These are phyloP conservation scores for Tolmerus cingulatus DNA, from an alignment of 2,888 invertebrate genomes.

Conservation along the genomic window DNA sequence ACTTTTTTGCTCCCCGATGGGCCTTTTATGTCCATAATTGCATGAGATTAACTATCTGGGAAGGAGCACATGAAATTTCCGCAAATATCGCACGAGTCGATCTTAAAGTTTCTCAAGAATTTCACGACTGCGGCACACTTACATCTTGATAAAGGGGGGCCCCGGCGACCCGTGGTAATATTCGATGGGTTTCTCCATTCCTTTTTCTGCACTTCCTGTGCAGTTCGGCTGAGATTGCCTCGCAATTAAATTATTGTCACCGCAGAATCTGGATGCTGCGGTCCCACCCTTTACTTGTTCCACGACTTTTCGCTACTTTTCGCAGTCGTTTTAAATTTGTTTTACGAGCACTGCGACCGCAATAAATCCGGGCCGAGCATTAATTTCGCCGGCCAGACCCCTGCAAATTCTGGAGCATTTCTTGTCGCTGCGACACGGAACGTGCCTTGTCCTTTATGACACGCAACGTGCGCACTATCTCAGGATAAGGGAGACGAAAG, in stretches of 20 bases:
- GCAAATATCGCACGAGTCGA: background rate
- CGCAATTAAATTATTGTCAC: constrained; percentile 35
- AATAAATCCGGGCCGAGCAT: background rate
- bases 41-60: background rate
- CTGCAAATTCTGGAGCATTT: background rate
- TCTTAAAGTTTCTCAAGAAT: constrained; percentile 11
- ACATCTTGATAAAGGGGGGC: background rate
- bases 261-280: background rate
- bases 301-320: constrained; percentile 7
- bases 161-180: background rate
- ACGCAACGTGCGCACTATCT: constrained; percentile 18
- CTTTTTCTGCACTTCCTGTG: background rate
- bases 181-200: background rate
- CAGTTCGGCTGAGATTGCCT: background rate
- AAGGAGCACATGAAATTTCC: constrained; percentile 5
- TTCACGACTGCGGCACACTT: background rate
- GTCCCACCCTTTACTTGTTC: constrained; percentile 13
- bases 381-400: background rate
- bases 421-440: background rate
- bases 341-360: background rate
- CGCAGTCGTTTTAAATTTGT: constrained; percentile 5
- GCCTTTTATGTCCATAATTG: constrained; percentile 9
- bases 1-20: background rate
- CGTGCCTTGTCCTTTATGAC: constrained; percentile 20
- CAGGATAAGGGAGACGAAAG: constrained; percentile 10